These are phyloP conservation scores for Cryptus viduatorius DNA, from an alignment of 2,888 invertebrate species.

Conservation along the genomic window DNA sequence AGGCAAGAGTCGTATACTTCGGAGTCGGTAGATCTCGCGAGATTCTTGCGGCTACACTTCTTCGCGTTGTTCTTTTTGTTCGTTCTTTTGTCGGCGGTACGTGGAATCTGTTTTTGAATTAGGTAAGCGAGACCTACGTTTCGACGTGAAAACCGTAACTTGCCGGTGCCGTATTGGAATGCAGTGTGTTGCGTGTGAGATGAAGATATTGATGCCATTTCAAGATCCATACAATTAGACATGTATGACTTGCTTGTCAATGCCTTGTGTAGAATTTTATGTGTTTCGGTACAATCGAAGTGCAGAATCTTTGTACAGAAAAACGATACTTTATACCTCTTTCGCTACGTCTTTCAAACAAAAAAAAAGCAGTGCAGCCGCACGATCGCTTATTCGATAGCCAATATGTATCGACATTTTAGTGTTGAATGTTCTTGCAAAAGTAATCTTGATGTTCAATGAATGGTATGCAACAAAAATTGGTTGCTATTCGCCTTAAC, in stretches of 20 bases:
- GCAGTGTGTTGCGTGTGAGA: not conserved
- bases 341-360: no score
- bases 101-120: slow-evolving; percentile 22
- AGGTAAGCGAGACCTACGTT: not conserved
- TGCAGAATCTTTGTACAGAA: no score
- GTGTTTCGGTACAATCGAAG: no score
- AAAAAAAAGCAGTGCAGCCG: no score
- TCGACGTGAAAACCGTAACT: slow-evolving; percentile 28
- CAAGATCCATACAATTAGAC: no score
- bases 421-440: not conserved
- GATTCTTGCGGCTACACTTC: slow-evolving; percentile 9
- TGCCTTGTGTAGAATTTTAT: no score
- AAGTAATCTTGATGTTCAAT: not conserved
- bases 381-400: not conserved
- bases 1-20: slow-evolving; percentile 41
- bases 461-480: slow-evolving; percentile 8
- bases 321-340: no score
- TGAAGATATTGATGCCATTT: no score
- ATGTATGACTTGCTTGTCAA: no score
- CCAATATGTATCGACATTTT: not conserved
- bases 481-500: slow-evolving; percentile 5
- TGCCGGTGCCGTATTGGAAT: slow-evolving; percentile 20
- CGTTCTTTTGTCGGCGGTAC: not conserved
- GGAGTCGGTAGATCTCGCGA: slow-evolving; percentile 8
- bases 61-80: not conserved